phyloP scores from a whole-genome alignment of 2,888 invertebrate genomes.

The Chromoteleia sp. region DNA sequence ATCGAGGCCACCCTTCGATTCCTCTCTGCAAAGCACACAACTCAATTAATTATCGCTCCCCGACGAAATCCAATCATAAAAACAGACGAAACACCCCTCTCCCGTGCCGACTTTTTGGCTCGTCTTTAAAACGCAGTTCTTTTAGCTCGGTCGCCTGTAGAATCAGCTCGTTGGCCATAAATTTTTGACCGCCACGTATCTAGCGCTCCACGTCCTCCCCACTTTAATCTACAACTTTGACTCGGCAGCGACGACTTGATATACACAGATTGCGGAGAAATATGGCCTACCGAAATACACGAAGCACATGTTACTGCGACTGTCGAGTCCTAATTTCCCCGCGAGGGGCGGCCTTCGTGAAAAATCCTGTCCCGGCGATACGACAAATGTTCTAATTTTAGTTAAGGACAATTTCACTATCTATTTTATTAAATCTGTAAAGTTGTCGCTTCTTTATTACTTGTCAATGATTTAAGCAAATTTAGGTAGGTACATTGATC shows the following conservation, averaged over 20 bases:
- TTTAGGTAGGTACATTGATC: no score
- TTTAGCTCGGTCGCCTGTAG: conserved; percentile 44
- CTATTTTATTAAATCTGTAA: no score
- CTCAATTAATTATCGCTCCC: conserved; percentile 59
- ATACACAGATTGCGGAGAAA: conserved; percentile 68
- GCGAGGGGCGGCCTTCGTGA: no score
- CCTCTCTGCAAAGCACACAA: conserved; percentile 35
- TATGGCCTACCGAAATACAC: conserved; percentile 63
- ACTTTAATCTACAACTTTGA: conserved; percentile 71
- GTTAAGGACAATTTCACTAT: no score
- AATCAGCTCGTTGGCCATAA: conserved; percentile 50
- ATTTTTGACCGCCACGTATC: conserved; percentile 67
- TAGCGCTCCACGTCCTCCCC: conserved; percentile 59
- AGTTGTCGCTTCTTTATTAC: no score
- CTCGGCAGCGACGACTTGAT: conserved; percentile 68
- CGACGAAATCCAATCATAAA: conserved; percentile 64
- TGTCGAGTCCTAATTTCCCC: conserved; percentile 56
- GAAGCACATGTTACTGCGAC: conserved; percentile 61
- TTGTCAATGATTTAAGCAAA: no score
- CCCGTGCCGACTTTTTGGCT: conserved; percentile 3
- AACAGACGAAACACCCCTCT: conserved; percentile 42
- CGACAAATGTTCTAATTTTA: no score
- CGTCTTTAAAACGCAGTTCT: conserved; percentile 58
- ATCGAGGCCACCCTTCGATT: conserved; percentile 47
- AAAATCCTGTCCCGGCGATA: no score